Conservation (phyloP, 2,113 vertebrate species). For the Thryonomys swinderianus region DNA sequence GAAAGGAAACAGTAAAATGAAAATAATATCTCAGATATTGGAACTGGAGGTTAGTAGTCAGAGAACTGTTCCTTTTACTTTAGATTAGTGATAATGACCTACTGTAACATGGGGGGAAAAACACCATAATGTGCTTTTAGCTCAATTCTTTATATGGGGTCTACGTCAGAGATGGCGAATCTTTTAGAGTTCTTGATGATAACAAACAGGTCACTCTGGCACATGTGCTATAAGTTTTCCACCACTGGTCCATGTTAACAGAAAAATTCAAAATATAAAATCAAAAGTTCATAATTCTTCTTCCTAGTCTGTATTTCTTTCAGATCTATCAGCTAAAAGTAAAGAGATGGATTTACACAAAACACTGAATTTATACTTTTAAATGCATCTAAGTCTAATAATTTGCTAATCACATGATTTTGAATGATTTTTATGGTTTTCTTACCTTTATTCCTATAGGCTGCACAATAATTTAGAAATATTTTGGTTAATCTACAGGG, state of each 20-base stretch:
- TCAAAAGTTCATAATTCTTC: slow-evolving; percentile 38
- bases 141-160: not conserved
- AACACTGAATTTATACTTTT: slow-evolving; percentile 8
- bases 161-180: not conserved
- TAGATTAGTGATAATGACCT: slow-evolving; percentile 1
- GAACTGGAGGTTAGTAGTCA: not conserved
- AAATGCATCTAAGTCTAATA: not conserved
- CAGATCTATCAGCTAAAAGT: not conserved
- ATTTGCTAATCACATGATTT: slow-evolving; percentile 29
- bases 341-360: not conserved
- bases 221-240: not conserved
- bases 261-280: slow-evolving; percentile 4
- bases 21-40: not conserved
- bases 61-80: not conserved
- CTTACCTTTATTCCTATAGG: slow-evolving; percentile 53
- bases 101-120: not conserved
- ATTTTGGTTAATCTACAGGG: slow-evolving; percentile 75
- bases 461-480: slow-evolving; percentile 73
- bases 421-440: slow-evolving; percentile 1
- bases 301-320: not conserved
- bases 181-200: not conserved
- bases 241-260: not conserved
- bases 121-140: not conserved
- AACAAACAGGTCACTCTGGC: not conserved
- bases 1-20: not conserved